phyloP scores from a whole-genome alignment of 2,888 invertebrate genomes.

The Epirrhoe tristata region DNA sequence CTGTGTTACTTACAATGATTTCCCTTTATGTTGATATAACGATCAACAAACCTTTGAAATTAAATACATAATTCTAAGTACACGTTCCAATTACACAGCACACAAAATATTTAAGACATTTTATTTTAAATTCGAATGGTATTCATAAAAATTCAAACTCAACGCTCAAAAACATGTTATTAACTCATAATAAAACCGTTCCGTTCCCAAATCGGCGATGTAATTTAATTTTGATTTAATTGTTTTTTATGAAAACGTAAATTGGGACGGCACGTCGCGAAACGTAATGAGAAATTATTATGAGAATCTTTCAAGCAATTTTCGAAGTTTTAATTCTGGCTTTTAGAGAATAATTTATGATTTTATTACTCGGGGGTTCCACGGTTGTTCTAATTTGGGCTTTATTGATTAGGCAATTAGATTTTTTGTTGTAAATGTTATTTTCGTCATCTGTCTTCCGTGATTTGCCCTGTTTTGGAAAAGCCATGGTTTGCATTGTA shows the following conservation, averaged over 20 bases:
- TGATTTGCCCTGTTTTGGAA: not conserved
- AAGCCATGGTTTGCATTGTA: not conserved
- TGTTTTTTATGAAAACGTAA: constrained; percentile 56
- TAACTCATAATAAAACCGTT: constrained; percentile 45
- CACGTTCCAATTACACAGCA: constrained; percentile 5
- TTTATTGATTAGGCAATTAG: constrained; percentile 30
- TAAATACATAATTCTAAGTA: not conserved
- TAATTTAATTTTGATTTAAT: constrained; percentile 59
- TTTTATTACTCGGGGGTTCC: constrained; percentile 46
- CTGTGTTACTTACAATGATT: too few relatives aligned
- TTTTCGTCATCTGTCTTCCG: constrained; percentile 2
- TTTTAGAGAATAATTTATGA: constrained; percentile 49
- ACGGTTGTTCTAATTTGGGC: constrained; percentile 25
- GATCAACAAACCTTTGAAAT: not conserved
- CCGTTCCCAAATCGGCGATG: constrained; percentile 49
- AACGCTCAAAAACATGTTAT: constrained; percentile 35
- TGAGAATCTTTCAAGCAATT: constrained; percentile 52
- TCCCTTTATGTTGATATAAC: too few relatives aligned
- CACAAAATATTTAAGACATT: constrained; percentile 2
- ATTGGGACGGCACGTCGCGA: constrained; percentile 42
- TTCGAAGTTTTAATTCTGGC: constrained; percentile 55
- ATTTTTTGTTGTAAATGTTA: constrained; percentile 9
- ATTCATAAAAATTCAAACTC: constrained; percentile 28
- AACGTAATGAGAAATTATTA: constrained; percentile 58
- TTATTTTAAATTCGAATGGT: constrained; percentile 16